Evolutionary conservation across 2,888 invertebrate genomes (phyloP).

Genomic region (Eremobia ochroleuca): DNA sequence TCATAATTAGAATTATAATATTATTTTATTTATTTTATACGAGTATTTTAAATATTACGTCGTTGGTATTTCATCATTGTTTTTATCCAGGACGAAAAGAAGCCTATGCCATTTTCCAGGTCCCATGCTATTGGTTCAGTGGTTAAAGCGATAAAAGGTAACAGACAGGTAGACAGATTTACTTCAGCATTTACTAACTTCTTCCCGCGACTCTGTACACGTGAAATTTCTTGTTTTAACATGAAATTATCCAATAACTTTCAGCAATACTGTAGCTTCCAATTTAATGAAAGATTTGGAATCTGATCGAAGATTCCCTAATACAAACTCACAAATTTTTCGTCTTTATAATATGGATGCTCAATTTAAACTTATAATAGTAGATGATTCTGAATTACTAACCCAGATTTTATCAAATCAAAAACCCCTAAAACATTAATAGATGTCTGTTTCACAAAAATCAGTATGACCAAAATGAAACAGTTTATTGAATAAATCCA

Average conservation of each 20-base stretch:
- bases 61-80: not conserved
- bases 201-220: too few species aligned
- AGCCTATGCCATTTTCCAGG: not conserved
- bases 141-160: not conserved
- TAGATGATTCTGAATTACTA: not conserved
- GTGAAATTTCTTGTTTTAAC: not conserved
- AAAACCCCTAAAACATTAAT: not conserved
- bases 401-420: not conserved
- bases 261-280: too few species aligned
- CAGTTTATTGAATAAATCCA: constrained; percentile 14
- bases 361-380: not conserved
- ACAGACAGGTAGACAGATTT: not conserved
- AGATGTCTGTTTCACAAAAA: too few species aligned
- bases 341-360: too few species aligned
- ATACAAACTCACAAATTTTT: too few species aligned
- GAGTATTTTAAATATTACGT: too few species aligned
- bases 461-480: constrained; percentile 1
- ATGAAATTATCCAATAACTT: not conserved
- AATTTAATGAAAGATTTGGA: not conserved
- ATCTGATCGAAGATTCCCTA: not conserved
- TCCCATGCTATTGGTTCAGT: not conserved
- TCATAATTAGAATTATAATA: too few species aligned
- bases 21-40: too few species aligned
- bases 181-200: not conserved
- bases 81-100: not conserved